Percentiles rank a stretch among this genome's conserved stretches.
Conservation (phyloP, 2,797 vertebrate species). For the Naso thynnoides region DNA sequence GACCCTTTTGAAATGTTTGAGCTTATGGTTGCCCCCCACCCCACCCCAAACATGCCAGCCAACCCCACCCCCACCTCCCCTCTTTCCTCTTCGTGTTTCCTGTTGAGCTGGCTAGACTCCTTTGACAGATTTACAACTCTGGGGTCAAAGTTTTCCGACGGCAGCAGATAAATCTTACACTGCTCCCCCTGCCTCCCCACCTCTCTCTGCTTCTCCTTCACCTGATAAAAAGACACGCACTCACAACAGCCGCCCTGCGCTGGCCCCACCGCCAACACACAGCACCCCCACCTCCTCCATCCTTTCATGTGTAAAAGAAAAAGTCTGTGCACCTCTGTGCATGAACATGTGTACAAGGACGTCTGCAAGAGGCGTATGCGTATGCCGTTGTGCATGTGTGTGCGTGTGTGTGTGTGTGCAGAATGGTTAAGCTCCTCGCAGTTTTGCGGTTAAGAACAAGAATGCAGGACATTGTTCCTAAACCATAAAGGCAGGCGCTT, state of each 20-base stretch:
- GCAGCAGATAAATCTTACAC: constrained; percentile 85
- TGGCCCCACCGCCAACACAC: constrained; percentile 20
- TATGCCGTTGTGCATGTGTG: constrained; percentile 6
- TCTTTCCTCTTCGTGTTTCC: constrained; percentile 82
- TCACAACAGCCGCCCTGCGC: constrained; percentile 48
- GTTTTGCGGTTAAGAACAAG: constrained; percentile 74
- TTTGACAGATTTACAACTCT: constrained; percentile 88
- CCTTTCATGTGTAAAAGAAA: constrained; percentile 79
- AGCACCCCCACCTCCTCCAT: constrained; percentile 35
- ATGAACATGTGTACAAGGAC: constrained; percentile 34
- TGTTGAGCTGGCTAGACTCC: constrained; percentile 86
- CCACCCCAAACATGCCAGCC: constrained; percentile 27
- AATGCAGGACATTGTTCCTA: constrained; percentile 81
- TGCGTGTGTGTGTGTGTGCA: constrained; percentile 17
- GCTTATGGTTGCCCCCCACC: constrained; percentile 47
- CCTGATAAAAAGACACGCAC: constrained; percentile 81
- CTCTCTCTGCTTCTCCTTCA: constrained; percentile 66
- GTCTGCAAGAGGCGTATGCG: constrained; percentile 19
- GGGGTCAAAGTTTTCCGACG: constrained; percentile 87
- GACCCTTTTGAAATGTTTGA: constrained; percentile 71
- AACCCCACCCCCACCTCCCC: not conserved
- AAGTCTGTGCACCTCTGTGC: constrained; percentile 26
- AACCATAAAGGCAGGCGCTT: constrained; percentile 74
- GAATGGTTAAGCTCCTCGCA: constrained; percentile 44
- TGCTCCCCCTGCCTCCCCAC: constrained; percentile 1